Conservation (phyloP, 2,113 vertebrate species). For the Gobio gobio region DNA sequence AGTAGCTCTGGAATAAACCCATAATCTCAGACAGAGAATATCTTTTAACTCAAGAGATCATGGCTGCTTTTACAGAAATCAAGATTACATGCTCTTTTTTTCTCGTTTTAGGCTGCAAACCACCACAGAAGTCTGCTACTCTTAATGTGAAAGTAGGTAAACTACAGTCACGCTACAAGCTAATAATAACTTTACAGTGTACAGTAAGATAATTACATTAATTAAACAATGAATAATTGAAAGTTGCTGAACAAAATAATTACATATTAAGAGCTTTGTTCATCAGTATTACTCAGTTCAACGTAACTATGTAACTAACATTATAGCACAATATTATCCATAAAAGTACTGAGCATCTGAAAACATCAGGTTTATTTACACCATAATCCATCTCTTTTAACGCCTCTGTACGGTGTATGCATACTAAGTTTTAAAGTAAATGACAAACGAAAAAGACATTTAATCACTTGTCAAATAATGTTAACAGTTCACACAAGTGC, state of each 20-base stretch:
- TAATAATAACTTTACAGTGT: not conserved
- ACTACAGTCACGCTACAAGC: not conserved
- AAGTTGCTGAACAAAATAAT: not conserved
- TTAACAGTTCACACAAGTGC: not conserved
- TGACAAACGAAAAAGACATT: not conserved
- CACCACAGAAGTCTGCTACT: not conserved
- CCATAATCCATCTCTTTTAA: not conserved
- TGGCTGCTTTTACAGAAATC: not conserved
- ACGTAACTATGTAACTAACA: not conserved
- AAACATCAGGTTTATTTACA: not conserved
- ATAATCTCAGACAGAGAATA: slow-evolving; percentile 1
- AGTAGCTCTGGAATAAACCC: slow-evolving; percentile 13
- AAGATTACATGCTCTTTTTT: not conserved
- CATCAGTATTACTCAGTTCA: not conserved
- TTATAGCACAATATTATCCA: not conserved
- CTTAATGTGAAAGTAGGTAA: not conserved
- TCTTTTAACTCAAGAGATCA: slow-evolving; percentile 41
- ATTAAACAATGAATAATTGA: not conserved
- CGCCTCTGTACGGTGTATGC: not conserved
- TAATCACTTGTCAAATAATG: not conserved
- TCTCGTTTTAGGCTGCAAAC: not conserved
- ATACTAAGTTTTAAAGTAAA: not conserved
- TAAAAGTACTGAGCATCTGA: not conserved
- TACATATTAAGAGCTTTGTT: not conserved
- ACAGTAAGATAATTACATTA: not conserved